Conservation (phyloP, 2,113 vertebrate genomes). For the Lynx canadensis region DNA sequence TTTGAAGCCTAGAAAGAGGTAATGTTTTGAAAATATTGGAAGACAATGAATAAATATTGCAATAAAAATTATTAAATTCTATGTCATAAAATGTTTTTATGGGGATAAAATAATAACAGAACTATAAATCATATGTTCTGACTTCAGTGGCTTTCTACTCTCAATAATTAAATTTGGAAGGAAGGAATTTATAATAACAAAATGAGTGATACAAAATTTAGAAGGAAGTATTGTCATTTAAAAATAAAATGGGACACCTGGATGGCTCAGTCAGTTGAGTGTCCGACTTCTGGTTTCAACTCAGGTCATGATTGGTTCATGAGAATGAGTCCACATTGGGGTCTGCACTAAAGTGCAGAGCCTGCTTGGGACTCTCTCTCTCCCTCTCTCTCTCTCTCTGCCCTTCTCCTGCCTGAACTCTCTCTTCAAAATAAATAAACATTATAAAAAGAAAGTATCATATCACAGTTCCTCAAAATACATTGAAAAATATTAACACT, state of each 20-base stretch:
- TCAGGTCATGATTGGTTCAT: too few species aligned
- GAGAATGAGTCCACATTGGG: too few species aligned
- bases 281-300: too few species aligned
- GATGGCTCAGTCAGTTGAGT: too few species aligned
- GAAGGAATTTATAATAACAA: not conserved
- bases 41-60: not conserved
- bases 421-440: too few species aligned
- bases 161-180: not conserved
- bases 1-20: not conserved
- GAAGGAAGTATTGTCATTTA: not conserved
- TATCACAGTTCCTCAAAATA: not conserved
- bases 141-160: not conserved
- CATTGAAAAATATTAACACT: not conserved
- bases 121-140: not conserved
- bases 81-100: not conserved
- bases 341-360: too few species aligned
- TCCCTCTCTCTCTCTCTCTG: too few species aligned
- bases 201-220: not conserved
- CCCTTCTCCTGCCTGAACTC: too few species aligned
- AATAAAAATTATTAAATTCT: not conserved
- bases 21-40: not conserved
- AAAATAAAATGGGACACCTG: too few species aligned
- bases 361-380: too few species aligned
- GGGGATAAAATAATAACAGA: not conserved
- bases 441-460: not conserved